Conservation (phyloP, 2,888 invertebrate genomes). For the Deroplatys truncata region DNA sequence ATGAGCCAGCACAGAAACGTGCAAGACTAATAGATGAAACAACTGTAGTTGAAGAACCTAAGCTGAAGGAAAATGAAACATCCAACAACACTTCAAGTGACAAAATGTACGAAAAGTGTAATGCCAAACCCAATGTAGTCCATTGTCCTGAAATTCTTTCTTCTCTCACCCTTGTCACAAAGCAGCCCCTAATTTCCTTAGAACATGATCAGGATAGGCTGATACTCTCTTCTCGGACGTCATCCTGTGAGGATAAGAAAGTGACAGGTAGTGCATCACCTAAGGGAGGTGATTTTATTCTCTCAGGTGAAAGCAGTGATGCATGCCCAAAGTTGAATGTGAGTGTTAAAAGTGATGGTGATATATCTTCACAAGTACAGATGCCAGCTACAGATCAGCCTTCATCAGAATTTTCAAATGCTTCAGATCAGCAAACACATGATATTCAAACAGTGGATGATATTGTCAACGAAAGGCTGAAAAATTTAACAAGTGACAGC, state of each 20-base stretch:
- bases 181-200: neutral
- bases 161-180: slow-evolving; percentile 38
- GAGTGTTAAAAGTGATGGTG: neutral
- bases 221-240: neutral
- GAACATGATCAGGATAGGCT: neutral
- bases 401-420: neutral
- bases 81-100: neutral
- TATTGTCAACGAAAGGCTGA: slow-evolving; percentile 28
- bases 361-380: neutral
- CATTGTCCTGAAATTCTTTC: slow-evolving; percentile 42
- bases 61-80: neutral
- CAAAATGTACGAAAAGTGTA: neutral
- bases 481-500: slow-evolving; percentile 23
- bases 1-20: slow-evolving; percentile 38
- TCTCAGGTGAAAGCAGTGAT: slow-evolving; percentile 5
- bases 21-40: slow-evolving; percentile 35
- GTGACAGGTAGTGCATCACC: neutral
- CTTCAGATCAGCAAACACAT: slow-evolving; percentile 11
- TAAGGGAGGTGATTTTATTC: neutral
- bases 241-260: neutral
- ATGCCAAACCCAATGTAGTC: neutral
- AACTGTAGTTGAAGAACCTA: slow-evolving; percentile 33
- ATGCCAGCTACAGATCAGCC: neutral
- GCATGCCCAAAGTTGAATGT: neutral
- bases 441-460: slow-evolving; percentile 26